phyloP scores from a whole-genome alignment of 2,797 vertebrate genomes.

The Parauchenoglanis punctatus region DNA sequence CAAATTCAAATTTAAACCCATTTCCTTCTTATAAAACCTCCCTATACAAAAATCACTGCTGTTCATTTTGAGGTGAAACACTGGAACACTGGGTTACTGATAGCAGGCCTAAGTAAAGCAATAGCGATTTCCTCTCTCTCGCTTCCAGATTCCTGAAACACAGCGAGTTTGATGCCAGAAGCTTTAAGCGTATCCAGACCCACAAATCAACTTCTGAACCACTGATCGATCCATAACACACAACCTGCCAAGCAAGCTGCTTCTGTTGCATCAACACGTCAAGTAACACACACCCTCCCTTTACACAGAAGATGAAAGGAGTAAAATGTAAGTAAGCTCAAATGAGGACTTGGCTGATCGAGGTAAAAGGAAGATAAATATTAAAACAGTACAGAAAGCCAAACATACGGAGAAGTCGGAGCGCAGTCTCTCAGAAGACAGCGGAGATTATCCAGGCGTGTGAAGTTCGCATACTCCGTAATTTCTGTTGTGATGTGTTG shows the following conservation, averaged over 20 bases:
- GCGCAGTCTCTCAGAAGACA: not conserved
- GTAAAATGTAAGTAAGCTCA: conserved; percentile 13
- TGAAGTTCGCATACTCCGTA: not conserved
- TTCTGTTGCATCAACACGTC: conserved; percentile 25
- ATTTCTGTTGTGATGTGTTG: not conserved
- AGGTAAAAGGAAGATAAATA: conserved; percentile 4
- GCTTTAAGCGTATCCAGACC: conserved; percentile 36
- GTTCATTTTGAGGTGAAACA: not conserved
- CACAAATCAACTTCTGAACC: conserved; percentile 39
- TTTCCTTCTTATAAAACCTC: not conserved
- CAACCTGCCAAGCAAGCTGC: conserved; percentile 5
- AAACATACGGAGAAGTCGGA: no score
- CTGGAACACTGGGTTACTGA: not conserved
- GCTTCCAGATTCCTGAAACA: conserved; percentile 5
- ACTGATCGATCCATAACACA: conserved; percentile 31
- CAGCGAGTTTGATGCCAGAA: not conserved
- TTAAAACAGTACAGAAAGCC: not conserved
- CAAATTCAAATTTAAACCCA: not conserved
- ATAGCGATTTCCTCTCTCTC: not conserved
- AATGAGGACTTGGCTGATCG: conserved; percentile 12
- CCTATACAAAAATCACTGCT: not conserved
- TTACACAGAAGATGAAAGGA: conserved; percentile 25
- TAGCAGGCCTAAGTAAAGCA: conserved; percentile 12
- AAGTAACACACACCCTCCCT: conserved; percentile 28
- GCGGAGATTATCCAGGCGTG: not conserved